Conservation (phyloP, 1,140 invertebrate genomes). For the Andricus grossulariae region DNA sequence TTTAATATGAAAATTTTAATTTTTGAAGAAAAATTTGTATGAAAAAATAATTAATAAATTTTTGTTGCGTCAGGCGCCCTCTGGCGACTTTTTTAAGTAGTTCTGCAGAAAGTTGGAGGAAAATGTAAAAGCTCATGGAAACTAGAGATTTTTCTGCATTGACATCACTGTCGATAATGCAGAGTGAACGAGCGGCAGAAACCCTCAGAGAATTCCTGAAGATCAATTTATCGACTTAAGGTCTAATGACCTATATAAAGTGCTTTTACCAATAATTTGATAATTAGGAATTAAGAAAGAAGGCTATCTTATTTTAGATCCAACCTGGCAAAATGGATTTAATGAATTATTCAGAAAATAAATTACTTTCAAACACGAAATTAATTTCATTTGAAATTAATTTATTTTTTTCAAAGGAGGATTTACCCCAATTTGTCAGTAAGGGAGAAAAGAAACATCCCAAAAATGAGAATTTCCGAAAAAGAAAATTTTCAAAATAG, state of each 20-base stretch:
- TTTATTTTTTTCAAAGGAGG: no score
- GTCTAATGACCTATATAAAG: not conserved
- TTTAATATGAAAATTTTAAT: not conserved
- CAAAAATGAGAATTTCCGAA: no score
- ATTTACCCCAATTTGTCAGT: no score
- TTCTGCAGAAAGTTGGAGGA: not conserved
- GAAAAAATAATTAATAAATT: no score
- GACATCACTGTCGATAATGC: constrained; percentile 13
- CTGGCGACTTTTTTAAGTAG: not conserved
- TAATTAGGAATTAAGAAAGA: not conserved
- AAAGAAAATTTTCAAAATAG: no score
- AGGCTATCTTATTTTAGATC: not conserved
- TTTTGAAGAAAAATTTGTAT: not conserved
- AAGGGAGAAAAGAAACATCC: no score
- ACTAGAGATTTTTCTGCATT: constrained; percentile 9
- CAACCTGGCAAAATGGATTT: not conserved
- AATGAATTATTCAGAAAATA: no score
- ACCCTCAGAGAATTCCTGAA: not conserved
- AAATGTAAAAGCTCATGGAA: not conserved
- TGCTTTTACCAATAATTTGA: not conserved
- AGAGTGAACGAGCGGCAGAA: not conserved
- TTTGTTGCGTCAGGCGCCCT: not conserved
- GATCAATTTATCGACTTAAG: not conserved
- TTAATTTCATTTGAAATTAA: no score
- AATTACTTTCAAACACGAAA: no score